Evolutionary conservation across 2,888 invertebrate genomes (phyloP), one percentile per base, ranked within the genome.

Genomic region (Netelia melanura): DNA sequence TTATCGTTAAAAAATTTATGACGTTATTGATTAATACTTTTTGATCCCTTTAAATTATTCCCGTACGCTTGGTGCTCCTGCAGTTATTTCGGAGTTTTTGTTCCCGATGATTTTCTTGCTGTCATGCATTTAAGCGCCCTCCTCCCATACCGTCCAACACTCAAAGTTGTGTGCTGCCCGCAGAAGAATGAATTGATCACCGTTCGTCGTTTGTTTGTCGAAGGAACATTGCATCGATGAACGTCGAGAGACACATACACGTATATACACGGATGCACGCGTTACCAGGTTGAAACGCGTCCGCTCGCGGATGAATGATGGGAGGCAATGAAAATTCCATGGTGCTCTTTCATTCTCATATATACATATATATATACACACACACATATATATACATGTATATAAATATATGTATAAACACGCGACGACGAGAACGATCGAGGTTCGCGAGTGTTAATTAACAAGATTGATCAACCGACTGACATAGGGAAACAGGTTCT

Each of bases 381-480:
- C 10, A 56, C 9, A 76, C 8, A 30, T 56, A 54, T 43, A 43
- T 56, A 43, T 56, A 58, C 30, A 68, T 48, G 52, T 43, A 43
- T 38, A 54, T 8, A 72, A 6, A 65, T 9, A 6, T 43, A 21
- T 9, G 64, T 21, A 75, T 17, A 38, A 43, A 43, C 44, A 62
- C 52, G 75, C 79, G 76, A 85, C 76, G 79, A 83, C 68, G 83
- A 74, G 79, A 74, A 79, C 72, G 74, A 62, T 61, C 84, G 87
- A 87, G 87, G 87, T 76, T 82, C 79, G 86, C 87, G 87, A 90
- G 92, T 91, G 91, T 90, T 92, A 92, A 92, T 92, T 92, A 92
- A 90, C 91, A 91, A 92, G 91, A 92, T 91, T 91, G 92, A 91
- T 91, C 90, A 92, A 90, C 89, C 86, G 86, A 87, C 88, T 86